Evolutionary conservation across 92 coral and sea anemone species (phyloP).

Genomic region (Epizoanthus rinbou): DNA sequence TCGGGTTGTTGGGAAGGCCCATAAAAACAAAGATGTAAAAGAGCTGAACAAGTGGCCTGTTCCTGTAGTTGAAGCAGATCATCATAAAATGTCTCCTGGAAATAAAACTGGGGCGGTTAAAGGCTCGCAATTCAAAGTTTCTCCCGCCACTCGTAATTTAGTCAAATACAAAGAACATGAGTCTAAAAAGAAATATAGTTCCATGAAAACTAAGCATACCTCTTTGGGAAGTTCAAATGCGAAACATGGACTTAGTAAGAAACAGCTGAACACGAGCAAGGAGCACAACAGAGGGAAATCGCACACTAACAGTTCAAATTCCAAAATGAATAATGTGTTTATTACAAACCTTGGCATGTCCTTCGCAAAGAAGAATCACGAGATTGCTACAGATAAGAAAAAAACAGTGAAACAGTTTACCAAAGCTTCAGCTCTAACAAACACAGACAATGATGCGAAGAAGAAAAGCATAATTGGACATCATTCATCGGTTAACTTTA

Average conservation of each 20-base stretch:
- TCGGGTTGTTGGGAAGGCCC: background rate
- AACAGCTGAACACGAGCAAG: background rate
- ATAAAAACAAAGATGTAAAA: background rate
- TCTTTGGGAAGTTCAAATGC: no score
- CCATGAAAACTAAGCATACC: no score
- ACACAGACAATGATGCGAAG: background rate
- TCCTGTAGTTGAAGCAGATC: conserved; percentile 16
- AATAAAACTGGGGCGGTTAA: background rate
- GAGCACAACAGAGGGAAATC: background rate
- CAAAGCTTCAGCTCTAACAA: background rate
- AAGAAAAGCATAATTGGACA: no score
- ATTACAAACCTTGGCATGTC: background rate
- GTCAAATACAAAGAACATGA: no score
- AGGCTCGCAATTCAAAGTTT: background rate
- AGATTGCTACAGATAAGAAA: background rate
- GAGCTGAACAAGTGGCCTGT: background rate
- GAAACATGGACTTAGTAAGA: background rate
- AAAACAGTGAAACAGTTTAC: background rate
- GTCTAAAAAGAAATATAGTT: no score
- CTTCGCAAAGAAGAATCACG: background rate
- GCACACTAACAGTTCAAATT: background rate
- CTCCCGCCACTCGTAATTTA: no score
- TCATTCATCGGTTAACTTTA: no score
- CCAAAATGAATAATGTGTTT: background rate
- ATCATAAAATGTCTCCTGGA: background rate